Evolutionary conservation across 1,140 invertebrate genomes (phyloP).

Genomic region (Eupeodes corollae): DNA sequence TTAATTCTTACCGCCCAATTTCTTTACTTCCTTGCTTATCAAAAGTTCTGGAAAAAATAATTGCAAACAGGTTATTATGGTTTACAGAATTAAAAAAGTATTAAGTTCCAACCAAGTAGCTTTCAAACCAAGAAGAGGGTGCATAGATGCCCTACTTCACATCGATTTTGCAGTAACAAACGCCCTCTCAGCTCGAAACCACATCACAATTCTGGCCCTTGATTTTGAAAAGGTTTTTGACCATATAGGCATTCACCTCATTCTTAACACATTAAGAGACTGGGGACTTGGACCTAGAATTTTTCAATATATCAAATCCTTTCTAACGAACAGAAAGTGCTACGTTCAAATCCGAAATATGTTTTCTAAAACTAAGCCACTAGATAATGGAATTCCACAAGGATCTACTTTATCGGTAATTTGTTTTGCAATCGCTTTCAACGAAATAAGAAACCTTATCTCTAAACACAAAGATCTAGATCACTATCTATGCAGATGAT

Average conservation of each 20-base stretch:
- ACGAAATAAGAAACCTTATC: neutral
- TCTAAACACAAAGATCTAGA: neutral
- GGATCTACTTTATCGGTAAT: neutral
- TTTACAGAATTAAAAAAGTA: too few relatives aligned
- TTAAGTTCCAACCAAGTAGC: slow-evolving; percentile 1
- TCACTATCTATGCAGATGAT: neutral
- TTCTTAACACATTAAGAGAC: neutral
- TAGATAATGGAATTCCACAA: neutral
- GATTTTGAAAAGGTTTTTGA: slow-evolving; percentile 4
- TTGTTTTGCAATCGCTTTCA: neutral
- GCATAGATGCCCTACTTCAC: slow-evolving; percentile 1
- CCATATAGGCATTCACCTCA: neutral
- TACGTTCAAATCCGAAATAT: slow-evolving; percentile 1
- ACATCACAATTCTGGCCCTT: neutral
- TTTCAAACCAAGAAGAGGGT: neutral
- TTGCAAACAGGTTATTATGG: too few relatives aligned
- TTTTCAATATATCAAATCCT: neutral
- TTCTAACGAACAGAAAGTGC: slow-evolving; percentile 1
- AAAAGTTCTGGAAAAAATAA: too few relatives aligned
- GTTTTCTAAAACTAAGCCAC: neutral
- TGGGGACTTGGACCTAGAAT: neutral
- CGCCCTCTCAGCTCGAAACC: neutral
- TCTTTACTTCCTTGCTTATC: too few relatives aligned
- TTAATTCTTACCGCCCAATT: too few relatives aligned
- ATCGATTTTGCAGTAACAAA: neutral